These are phyloP conservation scores for Odontesthes bonariensis DNA, from an alignment of 2,113 vertebrate genomes.

Conservation along the genomic window DNA sequence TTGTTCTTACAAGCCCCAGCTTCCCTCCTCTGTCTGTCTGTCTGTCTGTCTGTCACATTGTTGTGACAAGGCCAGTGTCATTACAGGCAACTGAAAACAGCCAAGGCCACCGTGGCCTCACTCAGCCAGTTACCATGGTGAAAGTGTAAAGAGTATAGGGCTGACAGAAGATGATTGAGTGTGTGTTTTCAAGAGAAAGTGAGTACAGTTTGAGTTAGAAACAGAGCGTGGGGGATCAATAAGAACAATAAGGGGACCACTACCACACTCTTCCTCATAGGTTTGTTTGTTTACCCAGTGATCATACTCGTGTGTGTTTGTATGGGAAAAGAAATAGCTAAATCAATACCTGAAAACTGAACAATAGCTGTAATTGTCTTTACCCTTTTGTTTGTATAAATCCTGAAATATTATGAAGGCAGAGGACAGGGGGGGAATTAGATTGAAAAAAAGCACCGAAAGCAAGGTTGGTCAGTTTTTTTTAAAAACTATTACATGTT, in stretches of 20 bases:
- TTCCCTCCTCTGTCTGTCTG: background rate
- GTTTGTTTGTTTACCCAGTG: background rate
- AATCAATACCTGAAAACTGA: background rate
- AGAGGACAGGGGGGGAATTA: too few species aligned
- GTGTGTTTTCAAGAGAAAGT: constrained; percentile 9
- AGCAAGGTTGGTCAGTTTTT: background rate
- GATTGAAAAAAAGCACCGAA: too few species aligned
- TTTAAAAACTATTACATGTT: too few species aligned
- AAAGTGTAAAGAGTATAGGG: constrained; percentile 55
- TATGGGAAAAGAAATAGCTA: background rate
- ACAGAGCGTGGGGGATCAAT: background rate
- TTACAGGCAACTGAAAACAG: constrained; percentile 51
- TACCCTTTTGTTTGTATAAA: background rate
- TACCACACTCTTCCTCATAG: background rate
- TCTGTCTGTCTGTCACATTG: constrained; percentile 15
- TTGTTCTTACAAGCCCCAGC: constrained; percentile 40
- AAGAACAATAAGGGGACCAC: background rate
- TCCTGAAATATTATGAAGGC: too few species aligned
- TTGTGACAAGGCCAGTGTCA: constrained; percentile 61
- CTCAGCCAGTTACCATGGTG: constrained; percentile 76
- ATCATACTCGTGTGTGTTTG: background rate
- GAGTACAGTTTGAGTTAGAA: background rate
- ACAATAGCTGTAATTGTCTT: constrained; percentile 2
- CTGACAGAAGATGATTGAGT: constrained; percentile 30
- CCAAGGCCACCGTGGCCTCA: constrained; percentile 50